Conservation (phyloP, 2,888 invertebrate species). For the Subacronicta megacephala region DNA sequence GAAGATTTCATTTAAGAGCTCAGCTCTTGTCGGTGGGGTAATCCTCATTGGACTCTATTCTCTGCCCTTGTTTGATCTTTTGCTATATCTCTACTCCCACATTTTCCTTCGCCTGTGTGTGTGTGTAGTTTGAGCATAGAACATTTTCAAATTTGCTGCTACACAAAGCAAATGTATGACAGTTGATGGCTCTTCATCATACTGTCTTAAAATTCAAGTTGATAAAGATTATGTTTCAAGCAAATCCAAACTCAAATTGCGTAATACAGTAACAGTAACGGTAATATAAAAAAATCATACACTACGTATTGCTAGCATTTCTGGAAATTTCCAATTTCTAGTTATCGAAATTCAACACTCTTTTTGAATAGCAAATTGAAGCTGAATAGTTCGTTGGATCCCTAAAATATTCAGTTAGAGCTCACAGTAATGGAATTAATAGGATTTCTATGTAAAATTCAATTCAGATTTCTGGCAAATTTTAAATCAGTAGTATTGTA, state of each 20-base stretch:
- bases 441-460: slow-evolving; percentile 39
- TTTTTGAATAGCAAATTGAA: slow-evolving; percentile 37
- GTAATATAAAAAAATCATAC: slow-evolving; percentile 1
- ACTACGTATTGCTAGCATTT: background rate
- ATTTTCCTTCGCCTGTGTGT: no score
- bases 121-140: no score
- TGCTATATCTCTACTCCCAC: no score
- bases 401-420: slow-evolving; percentile 34
- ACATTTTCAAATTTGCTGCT: no score
- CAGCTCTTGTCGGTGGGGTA: no score
- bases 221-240: no score
- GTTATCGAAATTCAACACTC: slow-evolving; percentile 25
- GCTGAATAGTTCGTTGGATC: slow-evolving; percentile 45
- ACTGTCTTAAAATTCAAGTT: no score
- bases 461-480: slow-evolving; percentile 19
- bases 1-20: no score
- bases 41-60: no score
- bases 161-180: no score
- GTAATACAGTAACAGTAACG: background rate
- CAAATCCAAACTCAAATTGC: background rate
- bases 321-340: slow-evolving; percentile 9
- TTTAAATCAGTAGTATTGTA: slow-evolving; percentile 25
- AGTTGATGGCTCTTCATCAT: no score
- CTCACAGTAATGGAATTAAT: slow-evolving; percentile 47
- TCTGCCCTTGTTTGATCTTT: no score